Evolutionary conservation across 2,797 vertebrate genomes (phyloP).

Genomic region (Loris lydekkerianus): DNA sequence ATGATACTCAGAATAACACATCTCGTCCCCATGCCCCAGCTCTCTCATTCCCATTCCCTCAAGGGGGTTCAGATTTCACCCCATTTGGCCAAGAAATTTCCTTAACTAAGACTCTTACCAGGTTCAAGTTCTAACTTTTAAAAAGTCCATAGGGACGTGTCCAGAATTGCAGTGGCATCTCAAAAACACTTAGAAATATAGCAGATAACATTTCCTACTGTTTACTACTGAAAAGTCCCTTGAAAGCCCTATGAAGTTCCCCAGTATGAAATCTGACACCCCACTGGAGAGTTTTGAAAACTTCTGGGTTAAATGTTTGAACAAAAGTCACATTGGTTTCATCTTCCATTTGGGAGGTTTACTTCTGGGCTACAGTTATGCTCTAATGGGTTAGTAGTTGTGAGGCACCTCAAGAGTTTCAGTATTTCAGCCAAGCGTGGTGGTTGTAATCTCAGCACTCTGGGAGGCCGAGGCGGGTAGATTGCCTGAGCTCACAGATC

Average conservation of each 20-base stretch:
- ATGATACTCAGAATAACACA: neutral
- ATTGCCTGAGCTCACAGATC: too few relatives aligned
- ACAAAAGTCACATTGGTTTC: neutral
- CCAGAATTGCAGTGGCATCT: neutral
- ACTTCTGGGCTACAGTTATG: neutral
- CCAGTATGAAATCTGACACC: slow-evolving; percentile 40
- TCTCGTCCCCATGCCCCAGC: neutral
- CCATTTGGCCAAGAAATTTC: slow-evolving; percentile 68
- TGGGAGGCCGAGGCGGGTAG: too few relatives aligned
- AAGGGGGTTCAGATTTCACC: slow-evolving; percentile 66
- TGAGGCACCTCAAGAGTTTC: neutral
- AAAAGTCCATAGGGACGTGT: slow-evolving; percentile 18
- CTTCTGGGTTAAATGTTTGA: slow-evolving; percentile 15
- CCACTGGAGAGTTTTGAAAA: neutral
- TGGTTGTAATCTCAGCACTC: too few relatives aligned
- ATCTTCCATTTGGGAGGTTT: neutral
- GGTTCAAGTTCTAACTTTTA: slow-evolving; percentile 72
- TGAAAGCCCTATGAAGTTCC: slow-evolving; percentile 36
- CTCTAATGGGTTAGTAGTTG: neutral
- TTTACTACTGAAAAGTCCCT: slow-evolving; percentile 45
- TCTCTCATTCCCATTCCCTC: slow-evolving; percentile 39
- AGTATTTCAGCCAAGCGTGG: neutral
- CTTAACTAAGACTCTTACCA: slow-evolving; percentile 58
- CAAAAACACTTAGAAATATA: slow-evolving; percentile 22
- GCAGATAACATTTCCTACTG: neutral